Base-by-base conservation (phyloP, 1,140 invertebrate species). In the Sminthurinus signatus region DNA sequence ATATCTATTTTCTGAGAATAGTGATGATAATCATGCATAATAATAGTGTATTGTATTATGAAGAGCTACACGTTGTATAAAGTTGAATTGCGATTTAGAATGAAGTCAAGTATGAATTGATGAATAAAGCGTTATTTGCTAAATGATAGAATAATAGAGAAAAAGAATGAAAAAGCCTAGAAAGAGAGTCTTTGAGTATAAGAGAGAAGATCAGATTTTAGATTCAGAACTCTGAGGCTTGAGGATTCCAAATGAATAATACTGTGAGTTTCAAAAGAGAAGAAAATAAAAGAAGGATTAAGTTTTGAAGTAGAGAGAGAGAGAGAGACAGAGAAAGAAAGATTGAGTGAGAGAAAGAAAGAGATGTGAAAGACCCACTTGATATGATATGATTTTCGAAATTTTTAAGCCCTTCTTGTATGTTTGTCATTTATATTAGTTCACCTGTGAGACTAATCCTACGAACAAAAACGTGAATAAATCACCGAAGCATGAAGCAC, bases 391-490 rank as follows among this genome's bases (percentile, higher is more conserved):
- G 10, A 52, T 52, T 57, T 56, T 60, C 32, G 55, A 59, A 59
- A 64, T 60, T 50, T 64, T 50, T 64, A 59, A 59, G 32, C 39
- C 57, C 58, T 29, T 56, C n/a, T 36, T 57, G 29, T 55, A 56
- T n/a, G n/a, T 39, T 55, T 28, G 44, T 48, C 59, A 42, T 44
- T 51, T 36, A 19, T 21, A 48, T 46, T 54, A 54, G 8, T 54
- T 54, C 51, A 54, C 51, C 51, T 54, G 39, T 48, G 54, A 59
- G 56, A 44, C 56, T 64, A 66, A 67, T 67, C 68, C 60, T 58
- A 57, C 56, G 42, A 61, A 60, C 65, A 67, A 67, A 66, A n/a
- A 67, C 60, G 65, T 67, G 65, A 67, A 60, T n/a, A 66, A 66
- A 66, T 66, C 64, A 66, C 61, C 64, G 39, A 42, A 61, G 44